Conservation (phyloP, 2,888 invertebrate species). For the Agonum fuliginosum region DNA sequence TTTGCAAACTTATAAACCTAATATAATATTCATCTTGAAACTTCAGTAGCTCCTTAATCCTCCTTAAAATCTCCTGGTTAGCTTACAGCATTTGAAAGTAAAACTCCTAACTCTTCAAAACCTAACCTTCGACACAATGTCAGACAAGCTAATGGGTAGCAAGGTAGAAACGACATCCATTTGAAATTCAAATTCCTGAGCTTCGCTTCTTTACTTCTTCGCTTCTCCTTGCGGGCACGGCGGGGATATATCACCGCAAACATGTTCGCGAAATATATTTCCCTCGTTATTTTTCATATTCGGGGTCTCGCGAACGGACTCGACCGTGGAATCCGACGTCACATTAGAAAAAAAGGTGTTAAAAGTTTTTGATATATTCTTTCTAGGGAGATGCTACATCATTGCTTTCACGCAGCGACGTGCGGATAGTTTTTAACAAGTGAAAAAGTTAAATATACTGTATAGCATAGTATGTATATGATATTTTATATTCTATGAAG, state of each 20-base stretch:
- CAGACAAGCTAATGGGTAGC: neutral
- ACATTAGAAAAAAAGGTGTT: slow-evolving; percentile 58
- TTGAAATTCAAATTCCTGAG: slow-evolving; percentile 40
- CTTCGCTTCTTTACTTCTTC: neutral
- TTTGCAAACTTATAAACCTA: too few species aligned
- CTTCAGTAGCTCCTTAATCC: neutral
- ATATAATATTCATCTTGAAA: neutral
- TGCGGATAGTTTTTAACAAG: too few species aligned
- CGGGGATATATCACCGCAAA: slow-evolving; percentile 49
- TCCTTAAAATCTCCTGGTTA: neutral
- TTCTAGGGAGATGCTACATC: neutral
- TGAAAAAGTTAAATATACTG: too few species aligned
- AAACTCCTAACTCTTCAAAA: neutral
- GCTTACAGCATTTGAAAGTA: too few species aligned
- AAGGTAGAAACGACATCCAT: slow-evolving; percentile 2
- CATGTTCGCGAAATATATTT: slow-evolving; percentile 47
- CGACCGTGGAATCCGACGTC: slow-evolving; percentile 37
- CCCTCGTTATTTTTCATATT: slow-evolving; percentile 58
- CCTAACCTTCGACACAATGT: slow-evolving; percentile 17
- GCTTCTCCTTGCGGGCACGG: neutral
- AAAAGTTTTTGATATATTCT: slow-evolving; percentile 59
- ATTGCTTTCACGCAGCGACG: too few species aligned
- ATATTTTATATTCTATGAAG: too few species aligned
- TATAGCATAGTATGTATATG: too few species aligned
- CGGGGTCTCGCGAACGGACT: slow-evolving; percentile 20